Evolutionary conservation across 2,888 invertebrate species (phyloP).

Genomic region (Flabesymbios commensalis): DNA sequence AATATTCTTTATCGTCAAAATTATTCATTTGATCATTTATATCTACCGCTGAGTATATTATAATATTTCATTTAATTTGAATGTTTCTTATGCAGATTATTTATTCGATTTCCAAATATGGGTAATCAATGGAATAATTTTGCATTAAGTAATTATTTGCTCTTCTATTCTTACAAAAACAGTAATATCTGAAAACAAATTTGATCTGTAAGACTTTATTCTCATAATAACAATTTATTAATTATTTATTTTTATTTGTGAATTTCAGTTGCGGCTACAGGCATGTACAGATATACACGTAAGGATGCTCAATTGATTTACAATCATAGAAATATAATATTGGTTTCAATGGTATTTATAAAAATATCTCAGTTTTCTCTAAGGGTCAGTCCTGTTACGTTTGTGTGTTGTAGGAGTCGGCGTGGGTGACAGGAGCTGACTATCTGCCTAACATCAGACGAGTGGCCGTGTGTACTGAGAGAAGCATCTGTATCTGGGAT

Average conservation of each 20-base stretch:
- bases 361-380: neutral
- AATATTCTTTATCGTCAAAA: too few relatives aligned
- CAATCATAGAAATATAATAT: neutral
- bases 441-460: slow-evolving; percentile 52
- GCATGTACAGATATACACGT: slow-evolving; percentile 55
- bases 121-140: too few relatives aligned
- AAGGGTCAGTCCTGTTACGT: neutral
- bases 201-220: neutral
- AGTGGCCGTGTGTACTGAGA: slow-evolving; percentile 53
- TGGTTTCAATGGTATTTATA: neutral
- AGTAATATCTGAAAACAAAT: neutral
- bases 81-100: too few relatives aligned
- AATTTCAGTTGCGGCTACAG: slow-evolving; percentile 39
- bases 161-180: too few relatives aligned
- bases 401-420: slow-evolving; percentile 43
- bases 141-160: too few relatives aligned
- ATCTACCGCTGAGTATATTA: too few relatives aligned
- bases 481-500: slow-evolving; percentile 56
- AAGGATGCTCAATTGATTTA: slow-evolving; percentile 34
- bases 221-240: too few relatives aligned
- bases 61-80: too few relatives aligned
- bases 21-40: too few relatives aligned
- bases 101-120: too few relatives aligned
- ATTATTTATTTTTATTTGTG: slow-evolving; percentile 1
- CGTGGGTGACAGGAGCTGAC: slow-evolving; percentile 58